These are phyloP conservation scores for Pseudococcus viburni DNA, from an alignment of 2,888 invertebrate species.

Conservation along the genomic window DNA sequence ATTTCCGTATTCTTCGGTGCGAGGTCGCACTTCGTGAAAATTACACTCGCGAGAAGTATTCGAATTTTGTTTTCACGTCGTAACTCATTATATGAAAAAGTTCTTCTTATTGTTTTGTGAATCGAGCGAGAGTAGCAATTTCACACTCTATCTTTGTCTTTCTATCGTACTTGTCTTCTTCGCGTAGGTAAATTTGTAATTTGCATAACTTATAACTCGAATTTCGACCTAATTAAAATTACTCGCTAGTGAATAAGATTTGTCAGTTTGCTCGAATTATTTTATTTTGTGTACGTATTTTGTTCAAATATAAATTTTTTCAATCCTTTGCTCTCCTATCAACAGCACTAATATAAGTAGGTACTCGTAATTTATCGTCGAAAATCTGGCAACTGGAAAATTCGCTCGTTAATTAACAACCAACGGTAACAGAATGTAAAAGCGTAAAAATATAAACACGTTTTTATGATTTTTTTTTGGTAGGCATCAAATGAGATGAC, in stretches of 20 bases:
- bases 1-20: background rate
- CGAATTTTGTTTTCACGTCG: background rate
- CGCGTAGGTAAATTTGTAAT: background rate
- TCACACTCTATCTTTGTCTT: constrained; percentile 8
- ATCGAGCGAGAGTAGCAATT: background rate
- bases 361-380: background rate
- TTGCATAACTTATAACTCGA: background rate
- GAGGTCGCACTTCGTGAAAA: background rate
- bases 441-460: background rate
- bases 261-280: background rate
- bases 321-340: background rate
- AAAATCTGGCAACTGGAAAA: background rate
- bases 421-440: background rate
- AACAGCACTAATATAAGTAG: background rate
- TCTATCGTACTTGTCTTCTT: background rate
- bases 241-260: background rate
- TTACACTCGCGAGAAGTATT: background rate
- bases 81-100: constrained; percentile 19
- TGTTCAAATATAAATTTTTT: background rate
- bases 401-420: background rate
- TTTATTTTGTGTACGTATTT: background rate
- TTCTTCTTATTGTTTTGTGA: constrained; percentile 24
- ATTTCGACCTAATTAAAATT: background rate
- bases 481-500: background rate
- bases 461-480: background rate